Evolutionary conservation across 2,113 vertebrate genomes (phyloP), one percentile per base, ranked within the genome.

Genomic region (Chrysochloris asiatica): DNA sequence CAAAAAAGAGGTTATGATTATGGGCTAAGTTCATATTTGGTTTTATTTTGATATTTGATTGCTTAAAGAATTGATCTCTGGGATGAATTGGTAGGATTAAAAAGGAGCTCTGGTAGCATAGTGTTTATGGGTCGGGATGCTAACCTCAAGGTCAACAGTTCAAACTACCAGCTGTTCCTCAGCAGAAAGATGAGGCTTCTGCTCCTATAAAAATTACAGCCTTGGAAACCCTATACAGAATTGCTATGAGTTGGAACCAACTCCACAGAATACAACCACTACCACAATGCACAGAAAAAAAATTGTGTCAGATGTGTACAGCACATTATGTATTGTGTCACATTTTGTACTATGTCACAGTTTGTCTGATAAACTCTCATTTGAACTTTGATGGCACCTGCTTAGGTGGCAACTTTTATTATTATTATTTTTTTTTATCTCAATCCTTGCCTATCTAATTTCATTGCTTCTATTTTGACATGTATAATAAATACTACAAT

Each of bases 341-440:
- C n/a, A n/a, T n/a, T n/a, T n/a, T n/a, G n/a, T 61, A 45, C 59
- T 61, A 61, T 30, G 59, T 61, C 24, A 61, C 26, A 61, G 38
- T 83, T 95, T 91, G 33, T 82, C 48, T 90, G 48, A 75, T 9
- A 93, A 50, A 72, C 61, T 90, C 43, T 88, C 22, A 41, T 43
- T 48, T 86, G 71, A 82, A 75, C 16, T 71, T 48, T 43, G 73
- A 63, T 78, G 21, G 43, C 13, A 45, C n/a, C 30, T 67, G 2
- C 56, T 86, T 38, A 69, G 7, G 6, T 63, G 2, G 59, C 30
- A 71, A 16, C 9, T 1, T 33, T 54, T 84, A 7, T 36, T 52
- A n/a, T 71, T 59, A 24, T 87, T 24, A 28, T 30, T 76, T 95
- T 67, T 16, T 12, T 89, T 90, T 92, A 89, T 80, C 63, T 30